Percentiles rank a stretch among this genome's conserved stretches.
phyloP scores from a whole-genome alignment of 37 sponge, comb jelly and placozoan genomes.

The Aplysina aerophoba region DNA sequence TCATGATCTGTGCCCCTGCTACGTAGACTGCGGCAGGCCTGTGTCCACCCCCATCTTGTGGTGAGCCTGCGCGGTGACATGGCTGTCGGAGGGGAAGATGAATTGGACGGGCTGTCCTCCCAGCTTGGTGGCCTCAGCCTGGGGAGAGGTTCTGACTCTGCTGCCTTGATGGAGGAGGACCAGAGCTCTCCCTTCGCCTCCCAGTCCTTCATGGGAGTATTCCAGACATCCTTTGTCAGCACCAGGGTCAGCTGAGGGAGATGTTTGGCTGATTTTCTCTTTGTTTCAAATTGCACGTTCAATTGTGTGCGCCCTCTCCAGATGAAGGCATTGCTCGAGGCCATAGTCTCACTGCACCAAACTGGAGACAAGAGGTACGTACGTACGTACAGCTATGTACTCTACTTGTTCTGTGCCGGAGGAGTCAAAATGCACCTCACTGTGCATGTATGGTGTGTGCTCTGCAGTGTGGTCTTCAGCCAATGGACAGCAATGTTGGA shows the following conservation, averaged over 20 bases:
- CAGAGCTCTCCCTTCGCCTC: not conserved
- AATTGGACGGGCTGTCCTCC: not conserved
- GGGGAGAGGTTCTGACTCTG: not conserved
- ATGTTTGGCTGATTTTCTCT: not conserved
- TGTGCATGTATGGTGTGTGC: not conserved
- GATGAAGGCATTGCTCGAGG: not conserved
- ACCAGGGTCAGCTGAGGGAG: not conserved
- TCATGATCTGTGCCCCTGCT: too few species aligned
- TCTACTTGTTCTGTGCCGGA: not conserved
- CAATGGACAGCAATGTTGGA: constrained; percentile 80
- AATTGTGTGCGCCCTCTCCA: not conserved
- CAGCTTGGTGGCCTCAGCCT: not conserved
- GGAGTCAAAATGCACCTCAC: not conserved
- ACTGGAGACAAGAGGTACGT: not conserved
- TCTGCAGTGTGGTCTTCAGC: constrained; percentile 69
- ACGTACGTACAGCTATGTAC: not conserved
- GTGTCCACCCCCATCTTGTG: constrained; percentile 30
- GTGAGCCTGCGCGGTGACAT: not conserved
- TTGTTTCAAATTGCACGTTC: not conserved
- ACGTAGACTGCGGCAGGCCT: not conserved
- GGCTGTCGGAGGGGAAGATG: not conserved
- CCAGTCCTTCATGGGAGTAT: too few species aligned
- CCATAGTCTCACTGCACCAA: not conserved
- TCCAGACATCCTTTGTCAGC: too few species aligned
- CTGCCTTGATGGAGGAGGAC: too few species aligned